phyloP scores from a whole-genome alignment of 2,797 vertebrate genomes.

The Iguana delicatissima region DNA sequence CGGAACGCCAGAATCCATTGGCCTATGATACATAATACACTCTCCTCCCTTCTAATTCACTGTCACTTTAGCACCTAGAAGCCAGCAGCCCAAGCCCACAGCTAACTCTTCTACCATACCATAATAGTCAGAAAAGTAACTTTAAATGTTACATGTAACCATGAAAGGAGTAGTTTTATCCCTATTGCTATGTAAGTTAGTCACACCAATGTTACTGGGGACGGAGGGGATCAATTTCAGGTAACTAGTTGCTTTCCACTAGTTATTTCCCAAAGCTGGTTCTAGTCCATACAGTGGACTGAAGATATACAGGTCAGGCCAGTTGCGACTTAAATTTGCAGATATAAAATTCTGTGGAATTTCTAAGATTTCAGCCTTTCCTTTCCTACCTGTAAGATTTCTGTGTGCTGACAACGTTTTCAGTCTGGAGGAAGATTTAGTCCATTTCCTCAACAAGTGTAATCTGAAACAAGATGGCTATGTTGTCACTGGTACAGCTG shows the following conservation, averaged over 20 bases:
- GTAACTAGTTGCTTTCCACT: background rate
- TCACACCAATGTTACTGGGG: background rate
- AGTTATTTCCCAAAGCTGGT: background rate
- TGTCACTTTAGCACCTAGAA: background rate
- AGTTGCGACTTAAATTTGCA: background rate
- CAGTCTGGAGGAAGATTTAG: too few species aligned
- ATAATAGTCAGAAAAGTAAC: background rate
- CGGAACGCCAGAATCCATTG: too few species aligned
- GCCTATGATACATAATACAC: too few species aligned
- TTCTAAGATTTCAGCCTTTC: background rate
- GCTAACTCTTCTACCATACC: background rate
- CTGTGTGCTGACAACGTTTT: too few species aligned
- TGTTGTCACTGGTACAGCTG: background rate
- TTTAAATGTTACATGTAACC: background rate
- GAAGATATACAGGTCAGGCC: background rate
- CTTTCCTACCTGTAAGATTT: background rate
- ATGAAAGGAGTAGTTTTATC: background rate
- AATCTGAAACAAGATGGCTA: background rate
- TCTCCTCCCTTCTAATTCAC: background rate
- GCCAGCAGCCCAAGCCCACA: too few species aligned
- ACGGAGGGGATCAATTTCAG: background rate
- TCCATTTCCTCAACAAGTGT: background rate
- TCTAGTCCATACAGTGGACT: background rate
- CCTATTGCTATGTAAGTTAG: background rate
- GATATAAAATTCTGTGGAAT: background rate